Evolutionary conservation across 2,888 invertebrate genomes (phyloP).

Genomic region (Homarus gammarus): DNA sequence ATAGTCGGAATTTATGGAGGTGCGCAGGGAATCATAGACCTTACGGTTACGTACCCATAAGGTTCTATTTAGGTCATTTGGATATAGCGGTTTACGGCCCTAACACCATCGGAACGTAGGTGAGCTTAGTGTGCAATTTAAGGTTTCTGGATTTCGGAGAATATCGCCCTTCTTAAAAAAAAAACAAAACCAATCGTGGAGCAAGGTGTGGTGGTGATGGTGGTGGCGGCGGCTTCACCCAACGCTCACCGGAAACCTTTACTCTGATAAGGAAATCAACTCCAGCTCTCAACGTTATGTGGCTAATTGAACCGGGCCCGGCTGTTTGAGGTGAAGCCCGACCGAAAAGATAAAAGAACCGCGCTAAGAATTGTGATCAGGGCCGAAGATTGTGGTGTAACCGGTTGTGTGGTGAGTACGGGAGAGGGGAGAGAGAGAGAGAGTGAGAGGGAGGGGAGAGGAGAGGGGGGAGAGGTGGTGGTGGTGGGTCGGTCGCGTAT

Average conservation of each 20-base stretch:
- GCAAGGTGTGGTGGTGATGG: constrained; percentile 13
- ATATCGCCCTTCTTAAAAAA: constrained; percentile 14
- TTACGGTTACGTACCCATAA: constrained; percentile 7
- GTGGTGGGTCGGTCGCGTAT: constrained; percentile 24
- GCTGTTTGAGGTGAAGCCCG: background rate
- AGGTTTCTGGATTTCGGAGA: constrained; percentile 66
- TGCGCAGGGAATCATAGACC: constrained; percentile 30
- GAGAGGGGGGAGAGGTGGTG: constrained; percentile 13
- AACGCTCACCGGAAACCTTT: background rate
- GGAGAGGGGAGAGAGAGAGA: background rate
- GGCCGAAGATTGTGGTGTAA: constrained; percentile 12
- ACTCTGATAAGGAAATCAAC: constrained; percentile 41
- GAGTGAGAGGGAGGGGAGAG: constrained; percentile 1
- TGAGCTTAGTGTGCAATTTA: constrained; percentile 66
- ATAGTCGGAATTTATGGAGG: constrained; percentile 54
- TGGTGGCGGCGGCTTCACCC: too few species aligned
- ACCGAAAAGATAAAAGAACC: constrained; percentile 21
- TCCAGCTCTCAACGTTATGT: constrained; percentile 23
- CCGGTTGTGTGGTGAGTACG: constrained; percentile 37
- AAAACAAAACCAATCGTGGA: background rate
- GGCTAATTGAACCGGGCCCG: constrained; percentile 4
- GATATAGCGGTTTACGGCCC: constrained; percentile 22
- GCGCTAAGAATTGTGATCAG: constrained; percentile 21
- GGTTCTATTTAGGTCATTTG: constrained; percentile 15
- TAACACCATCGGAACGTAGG: constrained; percentile 60